Base-by-base conservation (phyloP, 1,140 invertebrate genomes). In the Dufourea novaeangliae region DNA sequence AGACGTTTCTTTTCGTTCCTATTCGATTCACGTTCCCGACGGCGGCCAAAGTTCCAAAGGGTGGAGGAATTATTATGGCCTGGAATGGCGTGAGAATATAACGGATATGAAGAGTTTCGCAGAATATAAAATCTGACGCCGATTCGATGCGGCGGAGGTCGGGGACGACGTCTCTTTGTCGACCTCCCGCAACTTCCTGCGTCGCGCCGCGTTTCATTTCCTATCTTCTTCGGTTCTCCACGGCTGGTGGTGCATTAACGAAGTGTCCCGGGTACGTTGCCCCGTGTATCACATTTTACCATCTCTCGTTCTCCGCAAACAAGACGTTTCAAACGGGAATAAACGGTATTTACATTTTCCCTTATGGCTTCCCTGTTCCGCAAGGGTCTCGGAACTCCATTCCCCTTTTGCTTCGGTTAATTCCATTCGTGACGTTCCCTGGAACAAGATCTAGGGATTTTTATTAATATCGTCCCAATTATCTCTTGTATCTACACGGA, bases 91-190 rank as follows among this genome's bases (percentile, higher is more conserved):
- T 4, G 2, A 20, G 52, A 57, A 67, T 68, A 44, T 32, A 68
- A 44, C 63, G 72, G 63, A 75, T 75, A 68, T 34, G 37, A 75
- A 57, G 62, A 67, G 72, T 75, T 57, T 75, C 62, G 34, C n/a
- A 44, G 72, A 68, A 75, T 68, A 75, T 68, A 75, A 75, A 75
- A 75, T 34, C 37, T 10, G 20, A 22, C 34, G 17, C 6, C 34
- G 44, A 63, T 44, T 25, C 50, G 34, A 57, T 25, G 17, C 29
- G 34, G 3, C 0, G n/a, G 29, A 29, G 20, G 11, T n/a, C 29
- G 57, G n/a, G n/a, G n/a, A n/a, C n/a, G n/a, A n/a, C n/a, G n/a
- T n/a, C 37, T 39, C 22, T 44, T 44, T 41, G 72, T 32, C 63
- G 50, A 22, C 50, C 29, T 17, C 64, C 17, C 11, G 32, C 20